Percentiles rank a stretch among this genome's conserved stretches.
These are phyloP conservation scores for Cosmopolites sordidus DNA, from an alignment of 2,888 invertebrate species.

Conservation along the genomic window DNA sequence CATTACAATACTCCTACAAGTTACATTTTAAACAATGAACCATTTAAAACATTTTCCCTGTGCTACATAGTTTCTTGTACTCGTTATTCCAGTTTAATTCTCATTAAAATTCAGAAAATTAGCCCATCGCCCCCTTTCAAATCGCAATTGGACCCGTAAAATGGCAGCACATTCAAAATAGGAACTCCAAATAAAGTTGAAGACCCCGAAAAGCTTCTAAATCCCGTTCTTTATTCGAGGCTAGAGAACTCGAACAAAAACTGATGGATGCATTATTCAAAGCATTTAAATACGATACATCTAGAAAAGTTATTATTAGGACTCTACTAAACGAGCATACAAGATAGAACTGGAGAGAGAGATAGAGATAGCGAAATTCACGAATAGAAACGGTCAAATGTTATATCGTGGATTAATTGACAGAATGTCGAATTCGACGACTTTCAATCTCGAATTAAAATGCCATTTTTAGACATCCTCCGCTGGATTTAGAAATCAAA, in stretches of 20 bases:
- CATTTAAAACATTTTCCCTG: too few species aligned
- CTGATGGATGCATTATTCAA: conserved; percentile 21
- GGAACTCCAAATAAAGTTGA: conserved; percentile 9
- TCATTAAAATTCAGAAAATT: background rate
- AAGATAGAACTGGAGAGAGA: too few species aligned
- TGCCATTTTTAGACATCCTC: too few species aligned
- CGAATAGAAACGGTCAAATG: conserved; percentile 42
- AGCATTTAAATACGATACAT: conserved; percentile 20
- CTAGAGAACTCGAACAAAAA: conserved; percentile 14
- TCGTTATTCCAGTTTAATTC: too few species aligned
- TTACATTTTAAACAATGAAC: too few species aligned
- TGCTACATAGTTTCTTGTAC: too few species aligned
- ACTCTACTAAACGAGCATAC: conserved; percentile 13
- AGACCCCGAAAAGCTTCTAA: conserved; percentile 2
- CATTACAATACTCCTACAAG: too few species aligned
- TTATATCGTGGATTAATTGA: conserved; percentile 45
- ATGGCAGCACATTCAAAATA: conserved; percentile 10
- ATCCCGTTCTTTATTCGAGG: background rate
- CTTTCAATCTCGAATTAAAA: conserved; percentile 42
- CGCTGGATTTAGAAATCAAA: too few species aligned
- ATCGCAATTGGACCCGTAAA: conserved; percentile 2
- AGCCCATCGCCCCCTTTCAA: background rate
- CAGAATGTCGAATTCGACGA: conserved; percentile 31
- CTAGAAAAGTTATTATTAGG: conserved; percentile 22
- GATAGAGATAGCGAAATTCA: conserved; percentile 20